Evolutionary conservation across 2,113 vertebrate species (phyloP).

Genomic region (Bujurquina vittata): DNA sequence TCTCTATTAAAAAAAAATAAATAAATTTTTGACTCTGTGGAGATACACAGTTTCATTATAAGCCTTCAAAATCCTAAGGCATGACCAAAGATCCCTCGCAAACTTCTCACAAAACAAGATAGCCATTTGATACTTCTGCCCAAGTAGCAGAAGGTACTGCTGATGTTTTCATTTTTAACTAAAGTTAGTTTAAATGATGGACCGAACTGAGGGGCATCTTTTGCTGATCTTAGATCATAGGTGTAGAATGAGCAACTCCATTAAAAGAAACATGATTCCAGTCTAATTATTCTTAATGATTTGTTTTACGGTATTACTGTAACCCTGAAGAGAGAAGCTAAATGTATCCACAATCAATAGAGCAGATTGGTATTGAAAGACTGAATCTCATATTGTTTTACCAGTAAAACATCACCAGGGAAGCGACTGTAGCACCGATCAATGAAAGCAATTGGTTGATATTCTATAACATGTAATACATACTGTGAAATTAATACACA

Average conservation of each 20-base stretch:
- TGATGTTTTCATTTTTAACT: not conserved
- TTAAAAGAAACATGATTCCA: conserved; percentile 22
- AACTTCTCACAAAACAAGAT: not conserved
- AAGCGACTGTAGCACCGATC: not conserved
- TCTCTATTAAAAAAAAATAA: too few relatives aligned
- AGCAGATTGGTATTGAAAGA: not conserved
- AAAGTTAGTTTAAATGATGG: not conserved
- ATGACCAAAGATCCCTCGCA: not conserved
- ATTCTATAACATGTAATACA: not conserved
- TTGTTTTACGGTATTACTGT: not conserved
- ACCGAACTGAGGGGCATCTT: not conserved
- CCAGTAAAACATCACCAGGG: not conserved
- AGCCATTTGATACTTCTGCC: not conserved
- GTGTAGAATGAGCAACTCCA: not conserved
- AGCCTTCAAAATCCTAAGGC: not conserved
- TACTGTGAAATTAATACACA: not conserved
- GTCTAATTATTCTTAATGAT: not conserved
- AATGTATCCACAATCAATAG: conserved; percentile 29
- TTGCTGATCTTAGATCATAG: not conserved
- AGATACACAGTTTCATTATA: not conserved
- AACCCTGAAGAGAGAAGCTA: not conserved
- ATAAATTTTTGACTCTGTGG: not conserved
- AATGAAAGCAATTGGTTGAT: not conserved
- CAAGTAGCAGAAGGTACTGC: not conserved
- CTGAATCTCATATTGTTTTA: not conserved